Conservation (phyloP, 2,113 vertebrate genomes). For the Tachuris rubrigastra region DNA sequence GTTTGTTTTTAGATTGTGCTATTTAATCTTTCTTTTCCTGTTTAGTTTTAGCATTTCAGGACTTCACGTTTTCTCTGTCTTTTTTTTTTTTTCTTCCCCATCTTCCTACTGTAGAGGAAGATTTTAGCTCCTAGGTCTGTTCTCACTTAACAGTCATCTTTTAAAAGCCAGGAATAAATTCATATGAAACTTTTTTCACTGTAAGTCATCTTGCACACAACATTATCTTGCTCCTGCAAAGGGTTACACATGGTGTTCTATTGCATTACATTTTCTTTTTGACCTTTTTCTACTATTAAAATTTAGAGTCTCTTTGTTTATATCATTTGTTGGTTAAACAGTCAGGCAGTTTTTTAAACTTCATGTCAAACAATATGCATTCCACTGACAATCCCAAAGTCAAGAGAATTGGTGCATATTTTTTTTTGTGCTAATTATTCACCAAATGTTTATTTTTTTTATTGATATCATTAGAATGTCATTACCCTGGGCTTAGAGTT, state of each 20-base stretch:
- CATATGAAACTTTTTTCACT: not conserved
- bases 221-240: not conserved
- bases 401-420: not conserved
- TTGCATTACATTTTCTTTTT: not conserved
- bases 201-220: not conserved
- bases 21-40: not conserved
- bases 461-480: not conserved
- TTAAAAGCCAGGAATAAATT: not conserved
- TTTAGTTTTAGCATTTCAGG: not conserved
- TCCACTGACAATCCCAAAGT: not conserved
- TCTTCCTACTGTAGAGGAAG: not conserved
- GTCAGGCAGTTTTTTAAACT: not conserved
- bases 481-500: not conserved
- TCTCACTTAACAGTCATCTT: not conserved
- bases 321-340: not conserved
- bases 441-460: not conserved
- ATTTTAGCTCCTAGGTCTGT: not conserved
- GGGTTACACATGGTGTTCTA: not conserved
- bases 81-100: accelerated
- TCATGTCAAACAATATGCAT: not conserved
- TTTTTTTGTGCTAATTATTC: not conserved
- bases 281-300: not conserved
- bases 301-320: not conserved
- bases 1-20: not conserved
- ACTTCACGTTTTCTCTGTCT: no score